Conservation (phyloP, 2,888 invertebrate species). For the Cantharis rustica region DNA sequence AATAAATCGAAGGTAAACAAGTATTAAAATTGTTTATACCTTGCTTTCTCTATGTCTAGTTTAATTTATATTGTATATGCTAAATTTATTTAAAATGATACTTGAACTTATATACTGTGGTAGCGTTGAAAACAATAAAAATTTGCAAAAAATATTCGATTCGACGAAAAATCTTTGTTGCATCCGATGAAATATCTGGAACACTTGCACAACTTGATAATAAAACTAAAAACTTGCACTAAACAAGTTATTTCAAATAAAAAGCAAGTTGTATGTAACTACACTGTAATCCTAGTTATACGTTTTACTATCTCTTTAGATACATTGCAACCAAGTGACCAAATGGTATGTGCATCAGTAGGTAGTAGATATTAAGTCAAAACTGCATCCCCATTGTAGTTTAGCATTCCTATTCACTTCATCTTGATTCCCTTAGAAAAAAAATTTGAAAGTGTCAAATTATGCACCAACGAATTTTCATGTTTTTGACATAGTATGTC, state of each 20-base stretch:
- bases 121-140: background rate
- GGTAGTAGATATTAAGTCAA: background rate
- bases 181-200: slow-evolving; percentile 6
- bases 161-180: background rate
- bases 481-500: background rate
- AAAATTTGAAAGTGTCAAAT: background rate
- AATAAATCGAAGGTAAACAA: slow-evolving; percentile 31
- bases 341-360: background rate
- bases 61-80: background rate
- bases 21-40: slow-evolving; percentile 26
- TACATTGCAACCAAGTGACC: background rate
- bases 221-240: slow-evolving; percentile 22
- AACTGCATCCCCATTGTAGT: background rate
- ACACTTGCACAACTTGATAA: slow-evolving; percentile 9
- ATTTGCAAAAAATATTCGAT: background rate
- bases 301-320: background rate
- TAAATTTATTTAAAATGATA: background rate
- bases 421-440: background rate
- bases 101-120: background rate
- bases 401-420: too few relatives aligned
- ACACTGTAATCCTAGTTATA: slow-evolving; percentile 13
- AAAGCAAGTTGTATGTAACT: slow-evolving; percentile 15
- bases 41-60: slow-evolving; percentile 24
- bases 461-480: background rate
- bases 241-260: slow-evolving; percentile 30